Percentiles rank a stretch among this genome's conserved stretches.
phyloP scores from a whole-genome alignment of 2,888 invertebrate genomes.

The Argyresthia albistria region DNA sequence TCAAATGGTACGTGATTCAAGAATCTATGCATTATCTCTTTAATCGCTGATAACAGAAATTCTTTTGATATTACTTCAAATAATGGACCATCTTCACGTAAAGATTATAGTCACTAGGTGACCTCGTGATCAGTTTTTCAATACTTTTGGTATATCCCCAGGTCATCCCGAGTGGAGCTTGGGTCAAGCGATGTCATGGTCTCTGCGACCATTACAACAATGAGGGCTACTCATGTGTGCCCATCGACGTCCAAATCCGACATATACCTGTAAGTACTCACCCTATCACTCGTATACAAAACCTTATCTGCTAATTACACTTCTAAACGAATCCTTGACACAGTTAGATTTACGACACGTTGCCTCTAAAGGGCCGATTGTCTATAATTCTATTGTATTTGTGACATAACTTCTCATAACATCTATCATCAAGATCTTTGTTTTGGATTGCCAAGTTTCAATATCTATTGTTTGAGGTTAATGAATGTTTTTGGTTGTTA shows the following conservation, averaged over 20 bases:
- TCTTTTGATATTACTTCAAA: no score
- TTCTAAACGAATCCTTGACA: constrained; percentile 50
- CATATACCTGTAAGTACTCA: constrained; percentile 47
- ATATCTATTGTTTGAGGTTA: not conserved
- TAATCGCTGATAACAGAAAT: no score
- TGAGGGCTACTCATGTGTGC: constrained; percentile 37
- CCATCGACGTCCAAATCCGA: constrained; percentile 31
- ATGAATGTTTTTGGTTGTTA: constrained; percentile 11
- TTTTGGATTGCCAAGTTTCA: not conserved
- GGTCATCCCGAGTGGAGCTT: constrained; percentile 54
- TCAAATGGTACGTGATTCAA: no score
- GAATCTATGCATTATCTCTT: no score
- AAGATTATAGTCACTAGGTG: no score
- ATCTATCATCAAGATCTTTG: not conserved
- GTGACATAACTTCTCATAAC: constrained; percentile 27
- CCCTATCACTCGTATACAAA: constrained; percentile 12
- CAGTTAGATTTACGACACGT: constrained; percentile 22
- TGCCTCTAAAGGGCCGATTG: constrained; percentile 18
- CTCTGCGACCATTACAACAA: constrained; percentile 40
- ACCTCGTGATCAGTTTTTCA: no score
- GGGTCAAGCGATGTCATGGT: constrained; percentile 60
- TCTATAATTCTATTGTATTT: constrained; percentile 30
- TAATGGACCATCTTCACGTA: no score
- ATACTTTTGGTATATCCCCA: constrained; percentile 34
- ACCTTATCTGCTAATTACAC: constrained; percentile 33